Evolutionary conservation across 2,888 invertebrate species (phyloP), one percentile per base, ranked within the genome.

Genomic region (Sinelater perroti): DNA sequence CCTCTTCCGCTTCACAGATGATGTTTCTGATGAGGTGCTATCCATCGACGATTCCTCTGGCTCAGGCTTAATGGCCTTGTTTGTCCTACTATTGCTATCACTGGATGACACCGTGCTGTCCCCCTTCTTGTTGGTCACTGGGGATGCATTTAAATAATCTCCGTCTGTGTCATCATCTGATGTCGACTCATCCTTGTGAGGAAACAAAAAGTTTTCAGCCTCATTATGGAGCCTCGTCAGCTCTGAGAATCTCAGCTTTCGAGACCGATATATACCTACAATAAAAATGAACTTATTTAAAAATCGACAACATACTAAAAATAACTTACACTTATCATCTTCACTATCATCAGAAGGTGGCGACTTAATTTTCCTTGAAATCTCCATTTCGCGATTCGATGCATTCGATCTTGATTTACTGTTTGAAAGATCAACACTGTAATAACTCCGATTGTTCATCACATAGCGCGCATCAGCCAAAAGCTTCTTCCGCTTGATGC

Each of bases 141-240:
- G 65, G 59, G 71, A 8, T 1, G 18, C 8, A 68, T 80, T 81
- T 4, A 81, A 80, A 2, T 80, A 80, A 35, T 82, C 79, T 10
- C 76, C 73, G 62, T 83, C 84, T 0, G 85, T 85, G 6, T 79
- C 78, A 2, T 83, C 83, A 0, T 81, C 81, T 14, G 83, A 83
- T 53, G 80, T 81, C 0, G 81, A 80, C 54, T 86, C 86, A 11
- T 87, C 85, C 30, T 85, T 82, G 65, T 85, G 87, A 0, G 91
- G 89, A 72, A 93, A 93, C 85, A 93, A 87, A 72, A 93, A 93
- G 67, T 89, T 92, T 69, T 92, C 92, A 0, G 93, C 93, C 74
- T 93, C 93, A 67, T 91, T 90, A 70, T 91, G 92, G 40, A 93
- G 76, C 44, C 88, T 83, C 0, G 87, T 86, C 44, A 93, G 72